Percentiles rank a stretch among this genome's conserved stretches.
phyloP scores from a whole-genome alignment of 2,113 vertebrate species.

The Rallus limicola region DNA sequence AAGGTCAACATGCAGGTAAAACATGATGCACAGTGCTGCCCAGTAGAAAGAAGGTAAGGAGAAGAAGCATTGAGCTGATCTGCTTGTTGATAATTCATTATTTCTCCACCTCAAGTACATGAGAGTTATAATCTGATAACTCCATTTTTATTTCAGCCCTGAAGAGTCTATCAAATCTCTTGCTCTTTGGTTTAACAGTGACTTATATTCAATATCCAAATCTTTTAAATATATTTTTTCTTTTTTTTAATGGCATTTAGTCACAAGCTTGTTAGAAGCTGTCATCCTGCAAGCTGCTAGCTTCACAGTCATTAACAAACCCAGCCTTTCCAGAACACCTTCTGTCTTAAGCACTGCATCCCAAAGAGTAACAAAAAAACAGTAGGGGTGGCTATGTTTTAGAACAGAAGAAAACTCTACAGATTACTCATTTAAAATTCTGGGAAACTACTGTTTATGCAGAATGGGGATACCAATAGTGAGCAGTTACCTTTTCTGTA shows the following conservation, averaged over 20 bases:
- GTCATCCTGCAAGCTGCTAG: not conserved
- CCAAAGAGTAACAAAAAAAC: not conserved
- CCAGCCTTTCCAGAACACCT: not conserved
- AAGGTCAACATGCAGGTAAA: not conserved
- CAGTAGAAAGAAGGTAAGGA: not conserved
- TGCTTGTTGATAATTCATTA: not conserved
- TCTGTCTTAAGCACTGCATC: not conserved
- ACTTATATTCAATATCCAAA: not conserved
- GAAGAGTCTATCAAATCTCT: not conserved
- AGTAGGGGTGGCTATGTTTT: not conserved
- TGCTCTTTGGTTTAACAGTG: not conserved
- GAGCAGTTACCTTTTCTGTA: not conserved
- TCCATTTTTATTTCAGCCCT: not conserved
- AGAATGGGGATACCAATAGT: not conserved
- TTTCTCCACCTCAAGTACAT: not conserved
- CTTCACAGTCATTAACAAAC: not conserved
- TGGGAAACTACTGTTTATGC: not conserved
- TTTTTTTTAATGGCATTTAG: not conserved
- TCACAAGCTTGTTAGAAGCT: not conserved
- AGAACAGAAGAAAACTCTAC: not conserved
- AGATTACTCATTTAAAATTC: not conserved
- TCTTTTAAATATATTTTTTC: not conserved
- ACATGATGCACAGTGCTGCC: not conserved
- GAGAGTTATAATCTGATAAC: not conserved
- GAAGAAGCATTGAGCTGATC: not conserved